Evolutionary conservation across 2,797 vertebrate species (phyloP).

Genomic region (Rallus crepitans): DNA sequence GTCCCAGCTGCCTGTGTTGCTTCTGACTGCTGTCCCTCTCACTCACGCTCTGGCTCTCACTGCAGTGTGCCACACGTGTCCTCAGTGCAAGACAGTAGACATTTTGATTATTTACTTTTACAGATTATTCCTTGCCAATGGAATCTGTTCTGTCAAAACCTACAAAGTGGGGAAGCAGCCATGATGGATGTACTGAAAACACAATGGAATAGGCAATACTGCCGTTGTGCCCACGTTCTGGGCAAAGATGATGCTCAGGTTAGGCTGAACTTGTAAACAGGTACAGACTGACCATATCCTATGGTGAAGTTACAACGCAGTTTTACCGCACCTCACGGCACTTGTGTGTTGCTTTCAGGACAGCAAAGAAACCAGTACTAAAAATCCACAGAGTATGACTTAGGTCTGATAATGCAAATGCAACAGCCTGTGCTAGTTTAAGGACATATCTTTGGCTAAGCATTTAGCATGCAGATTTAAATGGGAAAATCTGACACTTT

Average conservation of each 20-base stretch:
- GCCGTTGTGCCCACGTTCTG: background rate
- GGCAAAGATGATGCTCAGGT: background rate
- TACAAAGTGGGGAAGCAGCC: background rate
- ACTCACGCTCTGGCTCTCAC: background rate
- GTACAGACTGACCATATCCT: background rate
- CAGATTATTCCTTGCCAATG: background rate
- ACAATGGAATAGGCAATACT: background rate
- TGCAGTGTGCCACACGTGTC: background rate
- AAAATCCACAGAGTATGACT: background rate
- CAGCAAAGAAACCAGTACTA: background rate
- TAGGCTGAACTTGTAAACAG: background rate
- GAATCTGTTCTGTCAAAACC: background rate
- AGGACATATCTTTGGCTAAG: background rate
- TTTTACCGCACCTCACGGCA: background rate
- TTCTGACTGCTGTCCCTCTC: background rate
- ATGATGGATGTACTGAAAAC: background rate
- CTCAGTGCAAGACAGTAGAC: background rate
- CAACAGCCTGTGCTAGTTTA: background rate
- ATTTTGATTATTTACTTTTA: background rate
- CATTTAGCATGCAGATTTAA: background rate
- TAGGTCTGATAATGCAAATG: background rate
- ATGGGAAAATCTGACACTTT: background rate
- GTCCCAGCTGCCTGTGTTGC: background rate
- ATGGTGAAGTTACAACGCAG: background rate
- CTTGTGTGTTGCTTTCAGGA: background rate